Conservation (phyloP, 2,113 vertebrate genomes). For the Phylloscopus trochiloides region DNA sequence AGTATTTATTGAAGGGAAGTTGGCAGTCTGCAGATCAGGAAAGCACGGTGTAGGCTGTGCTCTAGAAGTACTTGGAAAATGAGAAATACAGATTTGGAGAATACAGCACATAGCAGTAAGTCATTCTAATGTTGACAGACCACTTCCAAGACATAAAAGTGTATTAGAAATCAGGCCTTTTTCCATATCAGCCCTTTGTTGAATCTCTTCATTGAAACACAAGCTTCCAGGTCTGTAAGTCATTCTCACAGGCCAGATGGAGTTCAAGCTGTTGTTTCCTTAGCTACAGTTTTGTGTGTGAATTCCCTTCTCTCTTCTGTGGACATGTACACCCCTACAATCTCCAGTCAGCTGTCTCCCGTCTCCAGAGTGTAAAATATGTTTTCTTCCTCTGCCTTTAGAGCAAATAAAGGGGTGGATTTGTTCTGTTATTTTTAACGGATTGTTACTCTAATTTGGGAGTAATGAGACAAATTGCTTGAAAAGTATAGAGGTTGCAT, state of each 20-base stretch:
- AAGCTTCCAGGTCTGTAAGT: background rate
- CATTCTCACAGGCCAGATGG: background rate
- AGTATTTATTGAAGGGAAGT: slow-evolving; percentile 29
- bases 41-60: background rate
- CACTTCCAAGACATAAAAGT: background rate
- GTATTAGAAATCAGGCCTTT: background rate
- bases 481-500: background rate
- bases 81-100: background rate
- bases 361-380: background rate
- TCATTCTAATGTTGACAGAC: background rate
- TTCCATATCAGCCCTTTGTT: background rate
- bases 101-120: background rate
- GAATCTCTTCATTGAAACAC: background rate
- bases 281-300: background rate
- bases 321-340: background rate
- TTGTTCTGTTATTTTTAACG: background rate
- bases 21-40: background rate
- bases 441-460: background rate
- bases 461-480: background rate
- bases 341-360: background rate
- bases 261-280: background rate
- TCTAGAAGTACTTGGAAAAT: background rate
- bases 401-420: background rate
- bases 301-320: background rate
- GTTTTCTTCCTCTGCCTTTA: background rate